These are phyloP conservation scores for Megalonaias nervosa DNA, from an alignment of 1,140 invertebrate genomes.

Conservation along the genomic window DNA sequence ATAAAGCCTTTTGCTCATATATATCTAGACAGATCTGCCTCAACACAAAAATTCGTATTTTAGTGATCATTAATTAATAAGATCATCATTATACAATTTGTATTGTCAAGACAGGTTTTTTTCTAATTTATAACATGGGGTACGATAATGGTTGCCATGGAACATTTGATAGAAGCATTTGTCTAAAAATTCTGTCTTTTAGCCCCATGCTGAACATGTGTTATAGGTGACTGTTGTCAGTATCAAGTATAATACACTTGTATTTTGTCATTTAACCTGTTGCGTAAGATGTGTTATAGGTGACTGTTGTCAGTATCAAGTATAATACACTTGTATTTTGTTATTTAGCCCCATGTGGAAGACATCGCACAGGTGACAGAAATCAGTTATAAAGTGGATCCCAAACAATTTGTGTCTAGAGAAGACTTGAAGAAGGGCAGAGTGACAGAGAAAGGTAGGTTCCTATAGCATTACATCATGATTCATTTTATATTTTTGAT, in stretches of 20 bases:
- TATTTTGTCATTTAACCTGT: background rate
- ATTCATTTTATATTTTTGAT: too few relatives aligned
- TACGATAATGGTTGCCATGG: too few relatives aligned
- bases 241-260: background rate
- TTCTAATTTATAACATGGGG: too few relatives aligned
- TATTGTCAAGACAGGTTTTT: too few relatives aligned
- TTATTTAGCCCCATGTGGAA: conserved; percentile 11
- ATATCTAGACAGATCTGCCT: too few relatives aligned
- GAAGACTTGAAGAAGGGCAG: conserved; percentile 30
- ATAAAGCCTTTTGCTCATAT: too few relatives aligned
- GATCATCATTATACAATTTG: too few relatives aligned
- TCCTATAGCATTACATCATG: background rate
- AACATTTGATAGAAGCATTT: background rate
- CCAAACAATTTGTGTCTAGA: conserved; percentile 21
- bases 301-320: conserved; percentile 26
- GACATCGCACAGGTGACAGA: conserved; percentile 34
- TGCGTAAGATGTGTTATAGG: conserved; percentile 26
- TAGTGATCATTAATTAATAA: too few relatives aligned
- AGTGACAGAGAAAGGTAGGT: conserved; percentile 27
- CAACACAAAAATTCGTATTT: too few relatives aligned
- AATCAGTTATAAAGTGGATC: conserved; percentile 39
- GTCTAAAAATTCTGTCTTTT: background rate
- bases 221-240: conserved; percentile 32
- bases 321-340: background rate
- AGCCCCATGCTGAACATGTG: conserved; percentile 20